These are phyloP conservation scores for Harpalus rufipes DNA, from an alignment of 2,888 invertebrate genomes.

Conservation along the genomic window DNA sequence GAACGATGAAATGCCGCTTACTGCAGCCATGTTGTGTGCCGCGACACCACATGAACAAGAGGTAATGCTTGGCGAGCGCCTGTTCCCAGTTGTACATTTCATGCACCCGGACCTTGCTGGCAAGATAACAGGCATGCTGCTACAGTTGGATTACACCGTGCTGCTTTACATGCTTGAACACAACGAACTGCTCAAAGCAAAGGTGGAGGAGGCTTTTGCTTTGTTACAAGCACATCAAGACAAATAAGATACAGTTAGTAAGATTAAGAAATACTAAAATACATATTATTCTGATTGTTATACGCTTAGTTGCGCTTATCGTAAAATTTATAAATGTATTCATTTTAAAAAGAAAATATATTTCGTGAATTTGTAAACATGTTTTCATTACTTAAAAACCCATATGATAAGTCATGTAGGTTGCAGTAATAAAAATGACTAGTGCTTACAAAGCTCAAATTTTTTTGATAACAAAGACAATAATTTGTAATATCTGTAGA, in stretches of 20 bases:
- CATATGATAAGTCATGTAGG: too few relatives aligned
- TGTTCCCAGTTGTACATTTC: conserved; percentile 97
- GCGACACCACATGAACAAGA: conserved; percentile 98
- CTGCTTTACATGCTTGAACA: conserved; percentile 98
- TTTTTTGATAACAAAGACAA: too few relatives aligned
- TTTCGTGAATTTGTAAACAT: too few relatives aligned
- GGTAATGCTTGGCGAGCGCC: conserved; percentile 98
- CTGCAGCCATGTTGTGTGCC: conserved; percentile 97
- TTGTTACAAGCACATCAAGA: conserved; percentile 98
- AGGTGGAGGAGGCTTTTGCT: conserved; percentile 98
- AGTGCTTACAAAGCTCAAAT: too few relatives aligned
- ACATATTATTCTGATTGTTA: too few relatives aligned
- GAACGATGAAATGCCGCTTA: conserved; percentile 99
- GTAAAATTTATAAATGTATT: too few relatives aligned
- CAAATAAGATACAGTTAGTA: conserved; percentile 87
- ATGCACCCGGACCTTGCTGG: conserved; percentile 97
- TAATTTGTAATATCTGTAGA: too few relatives aligned
- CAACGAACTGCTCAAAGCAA: conserved; percentile 95
- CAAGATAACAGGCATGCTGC: conserved; percentile 99
- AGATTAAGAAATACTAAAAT: conserved; percentile 80
- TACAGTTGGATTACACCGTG: conserved; percentile 99
- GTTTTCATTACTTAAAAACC: too few relatives aligned
- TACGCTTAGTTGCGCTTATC: too few relatives aligned
- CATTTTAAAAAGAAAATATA: too few relatives aligned
- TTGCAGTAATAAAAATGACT: too few relatives aligned